phyloP scores from a whole-genome alignment of 2,888 invertebrate genomes.

The Aphrophora alni region DNA sequence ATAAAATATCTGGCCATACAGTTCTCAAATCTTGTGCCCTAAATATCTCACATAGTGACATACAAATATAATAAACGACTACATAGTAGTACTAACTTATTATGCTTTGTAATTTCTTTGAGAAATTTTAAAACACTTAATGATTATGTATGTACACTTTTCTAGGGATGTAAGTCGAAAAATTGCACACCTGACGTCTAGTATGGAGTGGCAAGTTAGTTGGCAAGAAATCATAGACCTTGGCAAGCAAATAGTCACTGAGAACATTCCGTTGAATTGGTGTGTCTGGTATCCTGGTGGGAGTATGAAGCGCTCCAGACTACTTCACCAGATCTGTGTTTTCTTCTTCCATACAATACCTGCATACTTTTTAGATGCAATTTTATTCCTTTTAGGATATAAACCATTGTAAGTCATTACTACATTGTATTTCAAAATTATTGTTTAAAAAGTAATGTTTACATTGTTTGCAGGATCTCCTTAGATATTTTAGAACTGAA shows the following conservation, averaged over 20 bases:
- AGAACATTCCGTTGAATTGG: slow-evolving; percentile 83
- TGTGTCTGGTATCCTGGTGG: slow-evolving; percentile 88
- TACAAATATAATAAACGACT: too few species aligned
- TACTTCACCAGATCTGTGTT: slow-evolving; percentile 81
- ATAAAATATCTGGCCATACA: too few species aligned
- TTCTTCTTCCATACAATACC: slow-evolving; percentile 91
- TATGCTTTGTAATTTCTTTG: too few species aligned
- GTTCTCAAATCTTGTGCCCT: too few species aligned
- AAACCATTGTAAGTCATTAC: slow-evolving; percentile 80
- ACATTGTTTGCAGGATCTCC: neutral
- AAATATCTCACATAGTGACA: too few species aligned
- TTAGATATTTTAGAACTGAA: too few species aligned
- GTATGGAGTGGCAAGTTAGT: slow-evolving; percentile 71
- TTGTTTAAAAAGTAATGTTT: too few species aligned
- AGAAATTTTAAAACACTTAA: too few species aligned
- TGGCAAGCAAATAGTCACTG: slow-evolving; percentile 77
- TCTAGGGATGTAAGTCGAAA: slow-evolving; percentile 62
- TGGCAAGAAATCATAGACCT: slow-evolving; percentile 90
- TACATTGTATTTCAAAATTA: neutral
- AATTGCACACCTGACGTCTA: slow-evolving; percentile 79
- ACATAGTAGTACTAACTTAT: too few species aligned
- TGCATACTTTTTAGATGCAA: slow-evolving; percentile 81
- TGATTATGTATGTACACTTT: slow-evolving; percentile 46
- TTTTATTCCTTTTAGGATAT: slow-evolving; percentile 80
- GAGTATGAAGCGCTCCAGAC: slow-evolving; percentile 80